Evolutionary conservation across 2,797 vertebrate genomes (phyloP).

Genomic region (Synanceia verrucosa): DNA sequence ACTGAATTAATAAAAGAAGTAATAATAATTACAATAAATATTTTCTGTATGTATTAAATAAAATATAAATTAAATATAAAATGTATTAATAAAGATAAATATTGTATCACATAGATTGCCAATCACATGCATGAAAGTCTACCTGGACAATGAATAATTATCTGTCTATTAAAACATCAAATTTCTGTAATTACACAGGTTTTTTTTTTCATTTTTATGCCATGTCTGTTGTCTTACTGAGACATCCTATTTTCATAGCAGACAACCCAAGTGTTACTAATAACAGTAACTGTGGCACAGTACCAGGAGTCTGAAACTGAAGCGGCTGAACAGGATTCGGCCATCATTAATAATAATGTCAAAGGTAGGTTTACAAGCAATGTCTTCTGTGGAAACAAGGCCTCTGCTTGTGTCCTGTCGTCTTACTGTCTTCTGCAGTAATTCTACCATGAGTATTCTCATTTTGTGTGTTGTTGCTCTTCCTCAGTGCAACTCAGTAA

Average conservation of each 20-base stretch:
- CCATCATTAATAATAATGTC: not conserved
- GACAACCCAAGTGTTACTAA: too few species aligned
- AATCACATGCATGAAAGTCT: too few species aligned
- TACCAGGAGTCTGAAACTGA: not conserved
- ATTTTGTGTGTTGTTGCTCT: not conserved
- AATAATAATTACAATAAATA: too few species aligned
- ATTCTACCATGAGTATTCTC: not conserved
- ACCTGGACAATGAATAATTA: too few species aligned
- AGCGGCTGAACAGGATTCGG: not conserved
- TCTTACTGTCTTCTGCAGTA: not conserved
- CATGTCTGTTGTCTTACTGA: not conserved
- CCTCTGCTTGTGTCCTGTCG: not conserved
- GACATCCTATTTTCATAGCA: not conserved
- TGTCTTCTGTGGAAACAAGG: not conserved
- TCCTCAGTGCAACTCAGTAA: not conserved
- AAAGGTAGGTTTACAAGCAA: not conserved
- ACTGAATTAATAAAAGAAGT: too few species aligned
- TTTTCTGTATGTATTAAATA: too few species aligned
- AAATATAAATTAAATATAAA: too few species aligned
- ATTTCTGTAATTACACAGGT: too few species aligned
- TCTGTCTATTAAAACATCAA: too few species aligned
- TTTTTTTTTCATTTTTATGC: not conserved
- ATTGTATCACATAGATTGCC: too few species aligned
- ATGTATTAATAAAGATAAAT: too few species aligned
- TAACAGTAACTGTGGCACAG: not conserved